Evolutionary conservation across 23 tunicate genomes (phyloP).

Genomic region (Pegea sp.): DNA sequence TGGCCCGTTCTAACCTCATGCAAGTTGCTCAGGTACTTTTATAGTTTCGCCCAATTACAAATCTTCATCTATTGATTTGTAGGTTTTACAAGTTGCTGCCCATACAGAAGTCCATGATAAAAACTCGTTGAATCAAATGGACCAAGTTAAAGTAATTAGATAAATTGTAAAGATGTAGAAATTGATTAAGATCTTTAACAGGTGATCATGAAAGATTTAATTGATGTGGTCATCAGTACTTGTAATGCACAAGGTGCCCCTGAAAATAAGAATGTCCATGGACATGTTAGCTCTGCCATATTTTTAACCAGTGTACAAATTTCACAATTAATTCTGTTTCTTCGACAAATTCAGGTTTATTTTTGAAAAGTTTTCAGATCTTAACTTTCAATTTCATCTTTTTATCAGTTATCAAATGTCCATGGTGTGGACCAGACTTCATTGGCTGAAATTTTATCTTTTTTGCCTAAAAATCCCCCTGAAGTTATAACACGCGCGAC

Average conservation of each 20-base stretch:
- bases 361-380: not conserved
- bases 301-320: constrained; percentile 37
- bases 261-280: constrained; percentile 2
- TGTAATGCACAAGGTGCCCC: constrained; percentile 20
- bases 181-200: too few relatives aligned
- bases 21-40: constrained; percentile 81
- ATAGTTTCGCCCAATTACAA: not conserved
- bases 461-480: constrained; percentile 40
- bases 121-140: too few relatives aligned
- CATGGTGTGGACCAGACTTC: constrained; percentile 92
- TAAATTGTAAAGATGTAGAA: too few relatives aligned
- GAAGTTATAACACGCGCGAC: constrained; percentile 15
- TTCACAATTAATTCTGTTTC: constrained; percentile 37
- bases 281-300: constrained; percentile 16
- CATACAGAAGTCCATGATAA: constrained; percentile 35
- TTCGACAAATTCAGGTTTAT: constrained; percentile 44
- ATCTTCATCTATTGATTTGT: not conserved
- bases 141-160: too few relatives aligned
- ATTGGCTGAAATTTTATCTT: constrained; percentile 33
- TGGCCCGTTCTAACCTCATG: constrained; percentile 73
- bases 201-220: constrained; percentile 19
- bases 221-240: constrained; percentile 43
- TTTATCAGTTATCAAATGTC: constrained; percentile 54
- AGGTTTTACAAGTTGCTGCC: constrained; percentile 68
- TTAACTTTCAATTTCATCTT: not conserved